phyloP scores from a whole-genome alignment of 1,140 invertebrate genomes.

The Drosophila pachea region DNA sequence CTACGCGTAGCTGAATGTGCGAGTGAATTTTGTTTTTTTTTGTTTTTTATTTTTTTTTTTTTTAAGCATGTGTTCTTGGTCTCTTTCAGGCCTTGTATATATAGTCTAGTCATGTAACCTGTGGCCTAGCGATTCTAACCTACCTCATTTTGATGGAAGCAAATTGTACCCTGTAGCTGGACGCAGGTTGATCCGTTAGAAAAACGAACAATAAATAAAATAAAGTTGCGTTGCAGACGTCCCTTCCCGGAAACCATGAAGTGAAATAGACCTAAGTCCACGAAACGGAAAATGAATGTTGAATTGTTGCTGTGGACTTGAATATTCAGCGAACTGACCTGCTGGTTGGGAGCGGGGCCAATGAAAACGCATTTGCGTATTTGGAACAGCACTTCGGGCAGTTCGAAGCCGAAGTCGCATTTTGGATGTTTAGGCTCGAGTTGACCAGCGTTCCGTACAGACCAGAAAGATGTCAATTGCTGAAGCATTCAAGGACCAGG shows the following conservation, averaged over 20 bases:
- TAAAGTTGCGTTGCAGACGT: not conserved
- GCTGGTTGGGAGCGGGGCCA: not conserved
- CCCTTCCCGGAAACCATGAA: no score
- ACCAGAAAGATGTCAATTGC: conserved; percentile 70
- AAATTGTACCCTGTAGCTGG: not conserved
- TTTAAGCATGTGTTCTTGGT: no score
- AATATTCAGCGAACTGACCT: conserved; percentile 56
- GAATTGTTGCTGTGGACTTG: conserved; percentile 2
- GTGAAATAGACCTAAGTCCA: no score
- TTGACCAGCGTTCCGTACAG: conserved; percentile 34
- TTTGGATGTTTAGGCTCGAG: conserved; percentile 3
- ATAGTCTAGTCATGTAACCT: no score
- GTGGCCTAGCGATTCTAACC: no score
- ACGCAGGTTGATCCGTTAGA: not conserved
- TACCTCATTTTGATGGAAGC: not conserved
- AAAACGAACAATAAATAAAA: not conserved
- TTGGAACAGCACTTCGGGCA: not conserved
- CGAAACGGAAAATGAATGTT: no score
- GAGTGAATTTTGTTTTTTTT: not conserved
- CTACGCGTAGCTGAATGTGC: not conserved
- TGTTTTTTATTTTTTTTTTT: not conserved
- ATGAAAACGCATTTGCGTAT: conserved; percentile 29
- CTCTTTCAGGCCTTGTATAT: no score
- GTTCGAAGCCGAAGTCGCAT: not conserved
- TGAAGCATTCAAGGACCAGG: conserved; percentile 81